Percentiles rank a stretch among this genome's conserved stretches.
phyloP scores from a whole-genome alignment of 1,140 invertebrate genomes.

The Colletes latitarsis region DNA sequence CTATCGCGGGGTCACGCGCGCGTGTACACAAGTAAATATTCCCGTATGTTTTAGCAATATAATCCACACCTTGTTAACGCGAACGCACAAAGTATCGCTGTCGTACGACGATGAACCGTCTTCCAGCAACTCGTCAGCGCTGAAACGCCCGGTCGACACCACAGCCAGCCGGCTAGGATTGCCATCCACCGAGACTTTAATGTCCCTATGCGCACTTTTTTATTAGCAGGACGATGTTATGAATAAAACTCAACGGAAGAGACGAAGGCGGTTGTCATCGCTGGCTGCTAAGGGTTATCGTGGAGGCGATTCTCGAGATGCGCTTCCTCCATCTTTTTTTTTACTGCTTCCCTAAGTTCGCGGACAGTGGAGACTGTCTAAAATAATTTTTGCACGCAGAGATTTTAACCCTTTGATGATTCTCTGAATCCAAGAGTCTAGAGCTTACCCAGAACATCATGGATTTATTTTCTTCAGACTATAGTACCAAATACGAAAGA shows the following conservation, averaged over 20 bases:
- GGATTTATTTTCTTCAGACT: no score
- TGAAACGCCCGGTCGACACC: neutral
- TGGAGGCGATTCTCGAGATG: neutral
- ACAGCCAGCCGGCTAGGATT: neutral
- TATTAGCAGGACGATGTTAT: conserved; percentile 70
- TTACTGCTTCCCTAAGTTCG: neutral
- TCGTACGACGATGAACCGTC: neutral
- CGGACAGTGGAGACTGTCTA: neutral
- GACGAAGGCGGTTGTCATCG: conserved; percentile 35
- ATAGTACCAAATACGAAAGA: no score
- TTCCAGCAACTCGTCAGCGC: neutral
- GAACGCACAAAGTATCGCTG: conserved; percentile 15
- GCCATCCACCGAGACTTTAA: conserved; percentile 64
- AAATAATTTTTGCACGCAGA: no score
- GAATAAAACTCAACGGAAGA: conserved; percentile 70
- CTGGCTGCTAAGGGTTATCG: conserved; percentile 11
- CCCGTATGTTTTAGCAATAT: conserved; percentile 67
- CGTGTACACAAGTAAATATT: conserved; percentile 39
- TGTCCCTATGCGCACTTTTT: conserved; percentile 68
- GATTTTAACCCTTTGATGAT: no score
- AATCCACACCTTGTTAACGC: conserved; percentile 69
- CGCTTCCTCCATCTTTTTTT: neutral
- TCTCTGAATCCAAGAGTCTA: no score
- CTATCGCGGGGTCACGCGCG: conserved; percentile 33
- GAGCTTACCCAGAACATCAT: no score